Percentiles rank a stretch among this genome's conserved stretches.
phyloP scores from a whole-genome alignment of 2,888 invertebrate species.

The Gortyna flavago region DNA sequence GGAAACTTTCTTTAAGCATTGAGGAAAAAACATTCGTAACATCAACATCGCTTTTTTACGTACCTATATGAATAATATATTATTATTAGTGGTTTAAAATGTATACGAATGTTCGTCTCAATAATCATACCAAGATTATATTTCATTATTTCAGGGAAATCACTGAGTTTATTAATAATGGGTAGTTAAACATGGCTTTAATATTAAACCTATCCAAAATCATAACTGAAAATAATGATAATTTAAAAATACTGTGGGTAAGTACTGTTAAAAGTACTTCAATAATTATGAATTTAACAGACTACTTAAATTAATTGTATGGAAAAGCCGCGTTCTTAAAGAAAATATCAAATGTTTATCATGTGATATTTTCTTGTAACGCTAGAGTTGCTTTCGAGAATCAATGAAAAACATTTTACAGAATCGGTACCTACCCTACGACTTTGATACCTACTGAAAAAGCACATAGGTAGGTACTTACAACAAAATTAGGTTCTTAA shows the following conservation, averaged over 20 bases:
- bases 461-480: background rate
- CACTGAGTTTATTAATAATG: background rate
- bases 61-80: background rate
- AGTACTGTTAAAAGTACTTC: background rate
- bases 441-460: background rate
- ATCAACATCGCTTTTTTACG: background rate
- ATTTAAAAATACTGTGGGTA: background rate
- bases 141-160: background rate
- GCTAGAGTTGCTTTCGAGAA: background rate
- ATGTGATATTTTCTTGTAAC: background rate
- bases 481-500: background rate
- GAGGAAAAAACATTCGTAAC: constrained; percentile 33
- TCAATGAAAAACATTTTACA: background rate
- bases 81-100: background rate
- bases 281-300: background rate
- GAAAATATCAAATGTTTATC: background rate
- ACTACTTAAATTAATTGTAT: no score
- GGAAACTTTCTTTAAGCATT: constrained; percentile 26
- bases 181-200: background rate
- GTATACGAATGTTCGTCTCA: background rate
- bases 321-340: background rate
- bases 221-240: background rate
- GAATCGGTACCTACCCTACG: background rate
- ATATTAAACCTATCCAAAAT: background rate
- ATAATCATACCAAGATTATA: no score